These are phyloP conservation scores for Hipparchia semele DNA, from an alignment of 2,888 invertebrate genomes.

Conservation along the genomic window DNA sequence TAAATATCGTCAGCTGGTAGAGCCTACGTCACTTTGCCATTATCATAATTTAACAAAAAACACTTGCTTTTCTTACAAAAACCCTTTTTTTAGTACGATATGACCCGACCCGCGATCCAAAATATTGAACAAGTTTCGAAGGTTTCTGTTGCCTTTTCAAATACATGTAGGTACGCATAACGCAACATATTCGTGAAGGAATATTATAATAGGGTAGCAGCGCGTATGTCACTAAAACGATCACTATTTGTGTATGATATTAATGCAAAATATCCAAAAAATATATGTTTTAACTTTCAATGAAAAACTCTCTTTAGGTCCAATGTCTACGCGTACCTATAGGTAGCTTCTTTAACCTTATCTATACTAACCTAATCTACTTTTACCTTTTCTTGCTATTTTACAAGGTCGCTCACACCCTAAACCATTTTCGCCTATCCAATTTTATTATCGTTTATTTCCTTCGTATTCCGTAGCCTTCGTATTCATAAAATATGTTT, in stretches of 20 bases:
- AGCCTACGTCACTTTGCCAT: conserved; percentile 68
- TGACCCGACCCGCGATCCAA: conserved; percentile 63
- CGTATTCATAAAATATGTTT: neutral
- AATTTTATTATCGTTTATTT: neutral
- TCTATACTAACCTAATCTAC: neutral
- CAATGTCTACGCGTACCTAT: neutral
- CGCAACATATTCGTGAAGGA: neutral
- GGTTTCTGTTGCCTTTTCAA: conserved; percentile 34
- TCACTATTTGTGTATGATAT: neutral
- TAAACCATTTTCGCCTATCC: neutral
- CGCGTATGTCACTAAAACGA: neutral
- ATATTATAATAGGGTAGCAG: conserved; percentile 15
- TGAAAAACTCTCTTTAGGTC: too few relatives aligned
- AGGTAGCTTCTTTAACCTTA: neutral
- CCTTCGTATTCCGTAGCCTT: neutral
- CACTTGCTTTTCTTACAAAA: conserved; percentile 59
- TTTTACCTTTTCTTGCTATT: neutral
- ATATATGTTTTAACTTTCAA: too few relatives aligned
- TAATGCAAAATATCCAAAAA: neutral
- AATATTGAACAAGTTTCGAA: conserved; percentile 65
- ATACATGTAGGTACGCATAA: neutral
- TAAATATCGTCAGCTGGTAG: conserved; percentile 72
- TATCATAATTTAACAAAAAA: conserved; percentile 80
- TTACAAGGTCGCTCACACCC: neutral
- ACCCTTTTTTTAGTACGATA: conserved; percentile 61